phyloP scores from a whole-genome alignment of 1,140 invertebrate genomes.

The Drosophila sechellia region DNA sequence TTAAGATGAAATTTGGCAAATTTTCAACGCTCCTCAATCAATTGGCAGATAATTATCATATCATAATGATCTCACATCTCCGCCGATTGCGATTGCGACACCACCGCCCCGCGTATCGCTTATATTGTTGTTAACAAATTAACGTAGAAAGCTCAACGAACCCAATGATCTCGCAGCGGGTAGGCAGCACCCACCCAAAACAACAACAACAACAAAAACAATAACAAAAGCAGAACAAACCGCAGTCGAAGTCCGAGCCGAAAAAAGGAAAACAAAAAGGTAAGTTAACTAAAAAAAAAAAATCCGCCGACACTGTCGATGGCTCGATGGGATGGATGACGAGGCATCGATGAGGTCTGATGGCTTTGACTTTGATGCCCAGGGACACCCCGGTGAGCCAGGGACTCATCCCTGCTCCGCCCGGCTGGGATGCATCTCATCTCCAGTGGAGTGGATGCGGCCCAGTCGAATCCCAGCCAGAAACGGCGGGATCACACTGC shows the following conservation, averaged over 20 bases:
- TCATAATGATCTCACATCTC: conserved; percentile 58
- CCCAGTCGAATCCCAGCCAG: conserved; percentile 38
- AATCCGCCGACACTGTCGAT: conserved; percentile 64
- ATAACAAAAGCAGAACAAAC: conserved; percentile 17
- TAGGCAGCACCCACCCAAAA: conserved; percentile 65
- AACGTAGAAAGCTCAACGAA: conserved; percentile 82
- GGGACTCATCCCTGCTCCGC: conserved; percentile 8
- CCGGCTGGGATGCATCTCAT: conserved; percentile 32
- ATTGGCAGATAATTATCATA: conserved; percentile 65
- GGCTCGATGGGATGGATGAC: conserved; percentile 53
- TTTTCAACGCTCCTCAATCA: conserved; percentile 61
- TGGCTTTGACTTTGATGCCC: conserved; percentile 72
- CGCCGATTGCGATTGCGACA: conserved; percentile 52
- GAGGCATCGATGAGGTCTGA: conserved; percentile 58
- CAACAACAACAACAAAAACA: conserved; percentile 21
- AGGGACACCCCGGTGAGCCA: conserved; percentile 74
- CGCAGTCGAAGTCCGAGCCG: conserved; percentile 3
- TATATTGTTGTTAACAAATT: conserved; percentile 80
- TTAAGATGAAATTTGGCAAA: conserved; percentile 66
- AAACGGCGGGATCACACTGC: conserved; percentile 8
- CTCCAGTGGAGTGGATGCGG: conserved; percentile 26
- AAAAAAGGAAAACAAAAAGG: conserved; percentile 9
- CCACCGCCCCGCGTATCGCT: conserved; percentile 34
- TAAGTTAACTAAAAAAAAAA: conserved; percentile 47
- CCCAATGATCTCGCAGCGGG: conserved; percentile 65